A percentile compares a stretch with the other conserved stretches of the same genome.
Evolutionary conservation across 2,888 invertebrate genomes (phyloP).

Genomic region (Aphelenchoides bicaudatus): DNA sequence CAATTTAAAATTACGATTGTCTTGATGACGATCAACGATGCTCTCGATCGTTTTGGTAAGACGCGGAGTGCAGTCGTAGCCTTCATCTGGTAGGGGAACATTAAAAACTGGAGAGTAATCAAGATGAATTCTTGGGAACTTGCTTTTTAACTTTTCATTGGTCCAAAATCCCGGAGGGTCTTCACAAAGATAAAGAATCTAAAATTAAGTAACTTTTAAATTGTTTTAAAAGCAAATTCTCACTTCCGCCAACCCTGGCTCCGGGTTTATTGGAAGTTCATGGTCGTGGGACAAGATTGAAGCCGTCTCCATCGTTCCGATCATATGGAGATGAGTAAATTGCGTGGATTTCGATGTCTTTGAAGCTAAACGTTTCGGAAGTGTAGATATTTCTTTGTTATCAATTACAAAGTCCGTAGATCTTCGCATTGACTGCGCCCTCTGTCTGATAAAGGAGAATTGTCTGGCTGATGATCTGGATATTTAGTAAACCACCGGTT

Average conservation of each 20-base stretch:
- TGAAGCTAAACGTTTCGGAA: constrained; percentile 40
- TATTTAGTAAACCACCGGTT: constrained; percentile 24
- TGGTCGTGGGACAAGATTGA: constrained; percentile 37
- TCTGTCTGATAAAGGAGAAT: constrained; percentile 49
- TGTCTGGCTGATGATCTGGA: constrained; percentile 42
- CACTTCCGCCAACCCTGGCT: constrained; percentile 49
- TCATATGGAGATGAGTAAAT: constrained; percentile 56
- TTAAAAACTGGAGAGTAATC: constrained; percentile 46
- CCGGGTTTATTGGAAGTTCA: constrained; percentile 49
- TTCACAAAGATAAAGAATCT: constrained; percentile 52
- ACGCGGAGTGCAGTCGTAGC: constrained; percentile 48
- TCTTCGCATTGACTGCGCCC: constrained; percentile 50
- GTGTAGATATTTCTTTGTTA: not conserved
- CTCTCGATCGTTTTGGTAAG: constrained; percentile 39
- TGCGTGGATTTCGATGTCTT: constrained; percentile 41
- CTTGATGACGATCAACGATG: constrained; percentile 38
- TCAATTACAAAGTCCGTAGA: constrained; percentile 31
- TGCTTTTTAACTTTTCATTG: constrained; percentile 39
- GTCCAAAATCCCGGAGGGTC: constrained; percentile 44
- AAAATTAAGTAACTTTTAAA: not conserved
- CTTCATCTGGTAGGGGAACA: constrained; percentile 34
- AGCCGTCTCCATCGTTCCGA: constrained; percentile 55
- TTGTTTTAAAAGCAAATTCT: not conserved
- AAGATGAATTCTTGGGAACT: constrained; percentile 42
- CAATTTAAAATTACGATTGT: not conserved